Percentiles rank a stretch among this genome's conserved stretches.
Evolutionary conservation across 2,888 invertebrate genomes (phyloP).

Genomic region (Euphydryas editha): DNA sequence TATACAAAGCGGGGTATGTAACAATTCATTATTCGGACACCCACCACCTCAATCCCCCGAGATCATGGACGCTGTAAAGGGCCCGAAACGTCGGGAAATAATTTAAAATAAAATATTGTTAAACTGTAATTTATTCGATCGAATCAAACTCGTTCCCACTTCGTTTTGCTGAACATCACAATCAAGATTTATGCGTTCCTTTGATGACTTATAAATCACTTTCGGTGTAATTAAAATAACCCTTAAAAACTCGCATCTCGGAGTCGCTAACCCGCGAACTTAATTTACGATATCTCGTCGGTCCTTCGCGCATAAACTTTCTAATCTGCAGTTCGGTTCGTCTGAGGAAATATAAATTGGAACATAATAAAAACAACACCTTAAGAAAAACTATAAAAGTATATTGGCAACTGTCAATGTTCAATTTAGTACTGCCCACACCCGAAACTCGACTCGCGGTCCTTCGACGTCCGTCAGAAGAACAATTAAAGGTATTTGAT

Average conservation of each 20-base stretch:
- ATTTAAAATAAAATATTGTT: no score
- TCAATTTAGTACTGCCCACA: constrained; percentile 74
- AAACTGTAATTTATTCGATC: no score
- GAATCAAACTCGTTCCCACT: constrained; percentile 13
- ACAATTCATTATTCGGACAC: no score
- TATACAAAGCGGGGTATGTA: no score
- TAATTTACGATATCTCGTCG: constrained; percentile 77
- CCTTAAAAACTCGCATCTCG: constrained; percentile 60
- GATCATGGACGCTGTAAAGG: no score
- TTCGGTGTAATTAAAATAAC: constrained; percentile 73
- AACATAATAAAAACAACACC: constrained; percentile 76
- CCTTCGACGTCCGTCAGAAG: constrained; percentile 79
- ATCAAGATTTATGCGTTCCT: constrained; percentile 59
- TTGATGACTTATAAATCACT: constrained; percentile 77
- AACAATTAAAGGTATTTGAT: constrained; percentile 79
- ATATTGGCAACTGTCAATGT: constrained; percentile 68
- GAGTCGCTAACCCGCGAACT: constrained; percentile 68
- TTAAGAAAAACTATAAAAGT: constrained; percentile 73
- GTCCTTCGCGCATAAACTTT: constrained; percentile 78
- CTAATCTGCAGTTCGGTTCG: constrained; percentile 69
- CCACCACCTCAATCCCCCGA: no score
- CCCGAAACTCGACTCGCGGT: constrained; percentile 69
- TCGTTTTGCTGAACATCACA: constrained; percentile 48
- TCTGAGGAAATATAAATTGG: constrained; percentile 68
- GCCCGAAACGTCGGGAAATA: no score